phyloP scores from a whole-genome alignment of 2,113 vertebrate genomes.

The Mixornis gularis region DNA sequence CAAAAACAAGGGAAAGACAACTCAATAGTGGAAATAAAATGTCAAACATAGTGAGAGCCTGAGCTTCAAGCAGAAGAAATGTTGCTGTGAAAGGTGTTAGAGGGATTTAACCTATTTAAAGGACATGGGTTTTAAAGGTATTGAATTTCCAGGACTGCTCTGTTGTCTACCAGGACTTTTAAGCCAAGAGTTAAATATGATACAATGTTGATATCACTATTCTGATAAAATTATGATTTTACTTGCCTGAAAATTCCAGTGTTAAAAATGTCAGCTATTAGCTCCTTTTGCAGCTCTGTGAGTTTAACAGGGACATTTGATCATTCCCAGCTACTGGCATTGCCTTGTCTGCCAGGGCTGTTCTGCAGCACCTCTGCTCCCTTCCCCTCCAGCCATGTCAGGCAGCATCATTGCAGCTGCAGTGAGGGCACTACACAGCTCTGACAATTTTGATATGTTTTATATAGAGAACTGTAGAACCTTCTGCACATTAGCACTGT shows the following conservation, averaged over 20 bases:
- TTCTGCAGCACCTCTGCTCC: not conserved
- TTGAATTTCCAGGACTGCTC: not conserved
- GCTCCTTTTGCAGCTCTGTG: not conserved
- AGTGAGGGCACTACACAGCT: not conserved
- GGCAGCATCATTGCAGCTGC: not conserved
- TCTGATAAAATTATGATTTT: slow-evolving; percentile 28
- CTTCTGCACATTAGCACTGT: not conserved
- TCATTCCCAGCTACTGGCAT: not conserved
- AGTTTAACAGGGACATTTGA: not conserved
- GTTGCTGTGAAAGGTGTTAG: slow-evolving; percentile 15
- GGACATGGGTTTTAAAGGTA: not conserved
- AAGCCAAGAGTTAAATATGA: slow-evolving; percentile 2
- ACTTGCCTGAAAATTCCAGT: slow-evolving; percentile 14
- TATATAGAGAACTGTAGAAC: not conserved
- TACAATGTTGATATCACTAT: not conserved
- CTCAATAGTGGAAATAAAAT: slow-evolving; percentile 34
- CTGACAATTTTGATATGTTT: not conserved
- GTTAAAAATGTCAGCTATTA: slow-evolving; percentile 6
- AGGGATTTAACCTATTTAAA: slow-evolving; percentile 27
- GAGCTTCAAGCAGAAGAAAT: not conserved
- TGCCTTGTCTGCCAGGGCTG: not conserved
- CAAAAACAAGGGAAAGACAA: slow-evolving; percentile 27
- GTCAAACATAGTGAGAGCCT: slow-evolving; percentile 46
- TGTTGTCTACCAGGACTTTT: not conserved
- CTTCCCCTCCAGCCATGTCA: not conserved